Evolutionary conservation across 2,888 invertebrate species (phyloP), one percentile per base, ranked within the genome.

Genomic region (Lasioglossum pauxillum): DNA sequence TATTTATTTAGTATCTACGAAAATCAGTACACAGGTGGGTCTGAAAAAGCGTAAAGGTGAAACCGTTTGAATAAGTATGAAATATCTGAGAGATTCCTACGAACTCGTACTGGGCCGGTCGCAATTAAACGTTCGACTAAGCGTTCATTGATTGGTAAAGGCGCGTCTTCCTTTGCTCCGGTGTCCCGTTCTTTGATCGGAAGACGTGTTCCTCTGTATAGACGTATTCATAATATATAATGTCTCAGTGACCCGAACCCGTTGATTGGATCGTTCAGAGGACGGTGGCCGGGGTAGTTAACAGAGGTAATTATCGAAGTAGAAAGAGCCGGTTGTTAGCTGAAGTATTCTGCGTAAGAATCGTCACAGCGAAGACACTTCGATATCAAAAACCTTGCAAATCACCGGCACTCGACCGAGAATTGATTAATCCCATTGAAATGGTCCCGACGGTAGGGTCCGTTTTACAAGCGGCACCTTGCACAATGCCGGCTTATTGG

Each of bases 341-440:
- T 46, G 75, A 49, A 74, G 86, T 49, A 82, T 79, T 75, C 69
- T 81, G 88, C 80, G 82, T 83, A 88, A 86, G 89, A 89, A 86
- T 77, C 80, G 82, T 89, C 86, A 73, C 82, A 67, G 69, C 76
- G 69, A 53, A 83, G 79, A 86, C 80, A 80, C 88, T 89, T 84
- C 75, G 82, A 35, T 41, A 72, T 82, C 64, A 77, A 82, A 75
- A 78, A 69, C 19, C 53, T 89, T 83, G 86, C 88, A 86, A 82
- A 89, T 89, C 75, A 80, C 75, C 75, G 12, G 60, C 69, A 85
- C 83, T 85, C 79, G 80, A 76, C 60, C 72, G 71, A 64, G 83
- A 84, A 88, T 88, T 78, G 81, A 88, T 88, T 89, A 82, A 76
- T 82, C 78, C 75, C 49, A 73, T 88, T 73, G 78, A 46, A 69